Conservation (phyloP, 2,113 vertebrate genomes). For the Bostrychus sinensis region DNA sequence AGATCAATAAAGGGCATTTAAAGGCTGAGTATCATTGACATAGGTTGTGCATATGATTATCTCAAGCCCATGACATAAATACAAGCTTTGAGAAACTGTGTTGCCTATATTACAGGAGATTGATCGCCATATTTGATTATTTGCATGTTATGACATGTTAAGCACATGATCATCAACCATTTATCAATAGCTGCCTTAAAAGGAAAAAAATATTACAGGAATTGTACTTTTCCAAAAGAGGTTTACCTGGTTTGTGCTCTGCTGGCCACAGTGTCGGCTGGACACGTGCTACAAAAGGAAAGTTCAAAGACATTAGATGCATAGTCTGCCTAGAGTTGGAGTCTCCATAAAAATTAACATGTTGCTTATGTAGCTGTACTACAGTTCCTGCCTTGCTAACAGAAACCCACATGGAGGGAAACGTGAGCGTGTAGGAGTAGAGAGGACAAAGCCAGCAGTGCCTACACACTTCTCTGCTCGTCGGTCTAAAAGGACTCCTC, state of each 20-base stretch:
- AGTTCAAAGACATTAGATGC: conserved; percentile 31
- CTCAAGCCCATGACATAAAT: too few species aligned
- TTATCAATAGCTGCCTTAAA: background rate
- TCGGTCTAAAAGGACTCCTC: conserved; percentile 62
- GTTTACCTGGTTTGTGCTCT: conserved; percentile 94
- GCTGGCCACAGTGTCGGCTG: conserved; percentile 96
- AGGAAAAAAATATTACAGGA: background rate
- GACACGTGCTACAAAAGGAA: conserved; percentile 89
- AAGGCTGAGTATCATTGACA: conserved; percentile 14
- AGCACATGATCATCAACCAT: background rate
- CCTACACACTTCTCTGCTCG: conserved; percentile 63
- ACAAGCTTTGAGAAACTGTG: too few species aligned
- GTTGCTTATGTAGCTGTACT: conserved; percentile 39
- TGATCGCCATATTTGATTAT: background rate
- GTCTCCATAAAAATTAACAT: background rate
- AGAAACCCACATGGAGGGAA: conserved; percentile 65
- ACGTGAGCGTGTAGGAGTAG: conserved; percentile 64
- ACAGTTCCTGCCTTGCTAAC: conserved; percentile 45
- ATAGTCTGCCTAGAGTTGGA: too few species aligned
- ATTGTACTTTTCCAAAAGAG: conserved; percentile 5
- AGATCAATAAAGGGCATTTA: conserved; percentile 11
- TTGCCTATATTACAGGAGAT: too few species aligned
- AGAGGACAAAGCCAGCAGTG: conserved; percentile 65
- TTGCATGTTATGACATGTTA: background rate
- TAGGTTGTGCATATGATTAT: conserved; percentile 4